Evolutionary conservation across 2,797 vertebrate species (phyloP), one percentile per base, ranked within the genome.

Genomic region (Lepus townsendii): DNA sequence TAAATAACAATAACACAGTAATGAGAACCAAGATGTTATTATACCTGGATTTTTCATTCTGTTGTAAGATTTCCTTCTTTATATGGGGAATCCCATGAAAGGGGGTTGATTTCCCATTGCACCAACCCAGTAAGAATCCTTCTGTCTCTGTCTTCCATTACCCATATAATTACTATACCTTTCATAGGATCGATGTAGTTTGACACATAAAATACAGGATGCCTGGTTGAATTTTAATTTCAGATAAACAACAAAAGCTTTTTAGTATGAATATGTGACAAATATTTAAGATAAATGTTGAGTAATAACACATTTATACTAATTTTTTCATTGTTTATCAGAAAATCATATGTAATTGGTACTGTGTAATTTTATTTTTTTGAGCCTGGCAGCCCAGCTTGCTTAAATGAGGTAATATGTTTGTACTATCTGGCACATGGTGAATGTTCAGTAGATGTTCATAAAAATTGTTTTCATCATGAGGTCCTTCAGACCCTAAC

Each of bases 341-440:
- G 22, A 93, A 92, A 95, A 83, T 91, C 17, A 87, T 93, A 83
- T 83, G 91, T 89, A 94, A 83, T 20, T 87, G 52, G 3, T 1
- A 84, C 76, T 50, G 38, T 82, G 5, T 90, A 83, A 62, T 95
- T 96, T 93, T 90, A 62, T 95, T 57, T 93, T 95, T 93, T 30
- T 52, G 92, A 95, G n/a, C 14, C 38, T 65, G 32, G 26, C 80
- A 80, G 73, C 52, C 10, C 6, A 69, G 78, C 69, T 14, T 73
- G 60, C 66, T 91, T 88, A 85, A 85, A 72, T 90, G 47, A 82
- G 47, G 42, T 87, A 38, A 57, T 75, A 30, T 42, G 12, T 91
- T 3, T 68, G 76, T 0, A 80, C 26, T 79, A 79, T 83, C 71
- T 83, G 32, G n/a, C 50, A 83, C 52, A 35, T 73, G 60, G 30